Evolutionary conservation across 2,888 invertebrate species (phyloP).

Genomic region (Pyrochroa serraticornis): DNA sequence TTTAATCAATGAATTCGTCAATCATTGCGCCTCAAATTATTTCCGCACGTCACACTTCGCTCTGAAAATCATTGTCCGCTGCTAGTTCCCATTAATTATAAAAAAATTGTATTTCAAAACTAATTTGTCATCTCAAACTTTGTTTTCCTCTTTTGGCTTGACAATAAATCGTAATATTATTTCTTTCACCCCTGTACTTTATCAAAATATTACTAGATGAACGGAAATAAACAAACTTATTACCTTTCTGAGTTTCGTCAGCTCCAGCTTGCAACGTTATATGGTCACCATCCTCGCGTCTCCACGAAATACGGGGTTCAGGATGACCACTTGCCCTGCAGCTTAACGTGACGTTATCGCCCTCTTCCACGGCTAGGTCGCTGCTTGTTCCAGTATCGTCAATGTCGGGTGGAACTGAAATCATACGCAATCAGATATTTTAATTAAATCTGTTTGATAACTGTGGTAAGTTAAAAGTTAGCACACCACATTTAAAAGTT

Average conservation of each 20-base stretch:
- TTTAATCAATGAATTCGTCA: constrained; percentile 1
- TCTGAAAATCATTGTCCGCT: no score
- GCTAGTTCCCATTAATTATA: no score
- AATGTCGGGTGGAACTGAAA: constrained; percentile 68
- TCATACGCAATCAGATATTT: constrained; percentile 15
- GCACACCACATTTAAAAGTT: no score
- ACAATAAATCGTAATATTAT: background rate
- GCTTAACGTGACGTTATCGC: constrained; percentile 66
- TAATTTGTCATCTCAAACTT: no score
- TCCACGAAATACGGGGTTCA: constrained; percentile 65
- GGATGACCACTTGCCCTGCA: constrained; percentile 66
- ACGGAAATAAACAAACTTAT: constrained; percentile 10
- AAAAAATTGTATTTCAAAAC: no score
- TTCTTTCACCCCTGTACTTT: background rate
- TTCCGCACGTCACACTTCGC: background rate
- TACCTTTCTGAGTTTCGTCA: constrained; percentile 58
- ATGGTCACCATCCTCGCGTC: constrained; percentile 64
- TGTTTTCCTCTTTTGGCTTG: no score
- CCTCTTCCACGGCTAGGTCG: constrained; percentile 65
- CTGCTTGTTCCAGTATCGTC: constrained; percentile 66
- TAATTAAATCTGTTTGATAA: no score
- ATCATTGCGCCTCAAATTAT: background rate
- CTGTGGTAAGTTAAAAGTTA: no score
- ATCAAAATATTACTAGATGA: background rate
- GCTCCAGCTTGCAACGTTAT: constrained; percentile 53